Conservation (phyloP, 2,797 vertebrate genomes). For the Corythornis leucogaster region DNA sequence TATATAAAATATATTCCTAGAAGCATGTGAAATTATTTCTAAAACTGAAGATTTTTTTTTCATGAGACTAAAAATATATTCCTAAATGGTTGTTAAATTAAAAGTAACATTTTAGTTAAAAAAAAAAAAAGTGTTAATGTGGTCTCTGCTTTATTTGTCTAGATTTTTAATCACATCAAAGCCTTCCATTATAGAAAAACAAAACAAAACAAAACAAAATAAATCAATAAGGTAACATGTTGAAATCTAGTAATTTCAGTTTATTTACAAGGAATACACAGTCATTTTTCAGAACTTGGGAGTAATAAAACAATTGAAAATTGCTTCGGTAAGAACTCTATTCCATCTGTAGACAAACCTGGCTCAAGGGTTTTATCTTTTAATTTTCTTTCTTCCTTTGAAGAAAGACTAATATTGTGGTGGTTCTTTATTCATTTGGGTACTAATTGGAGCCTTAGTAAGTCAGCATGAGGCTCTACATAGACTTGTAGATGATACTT, state of each 20-base stretch:
- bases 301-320: not conserved
- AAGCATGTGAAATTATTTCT: not conserved
- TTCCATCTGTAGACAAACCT: not conserved
- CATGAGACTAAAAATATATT: not conserved
- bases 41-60: constrained; percentile 18
- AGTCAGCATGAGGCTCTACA: not conserved
- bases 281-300: not conserved
- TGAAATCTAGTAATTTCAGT: not conserved
- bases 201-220: not conserved
- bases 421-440: not conserved
- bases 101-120: not conserved
- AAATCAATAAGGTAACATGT: not conserved
- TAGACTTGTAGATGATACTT: not conserved
- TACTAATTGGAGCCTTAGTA: not conserved
- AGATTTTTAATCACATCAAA: not conserved
- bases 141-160: not conserved
- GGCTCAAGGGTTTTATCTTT: not conserved
- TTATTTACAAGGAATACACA: not conserved
- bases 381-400: not conserved
- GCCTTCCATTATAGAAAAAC: not conserved
- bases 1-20: not conserved
- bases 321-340: not conserved
- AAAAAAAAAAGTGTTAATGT: not conserved
- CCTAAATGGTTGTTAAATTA: not conserved
- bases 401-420: not conserved